These are phyloP conservation scores for Drosophila rhopaloa DNA, from an alignment of 1,140 invertebrate species.

Conservation along the genomic window DNA sequence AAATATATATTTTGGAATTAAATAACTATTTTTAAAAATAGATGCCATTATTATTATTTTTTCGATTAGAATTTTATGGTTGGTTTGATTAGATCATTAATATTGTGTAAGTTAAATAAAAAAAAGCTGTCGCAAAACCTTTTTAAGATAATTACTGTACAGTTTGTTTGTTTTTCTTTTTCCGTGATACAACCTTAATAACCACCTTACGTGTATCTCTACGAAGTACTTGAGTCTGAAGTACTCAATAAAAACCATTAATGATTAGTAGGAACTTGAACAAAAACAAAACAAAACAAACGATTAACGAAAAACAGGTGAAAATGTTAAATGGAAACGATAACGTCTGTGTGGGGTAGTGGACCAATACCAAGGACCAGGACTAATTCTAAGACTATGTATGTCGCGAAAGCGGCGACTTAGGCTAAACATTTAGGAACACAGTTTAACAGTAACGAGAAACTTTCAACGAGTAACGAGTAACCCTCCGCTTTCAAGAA, in stretches of 20 bases:
- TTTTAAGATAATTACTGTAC: neutral
- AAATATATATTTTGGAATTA: too few relatives aligned
- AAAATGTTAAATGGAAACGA: conserved; percentile 40
- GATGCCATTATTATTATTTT: too few relatives aligned
- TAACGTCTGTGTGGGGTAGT: conserved; percentile 31
- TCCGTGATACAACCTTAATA: conserved; percentile 6
- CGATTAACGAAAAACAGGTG: conserved; percentile 28
- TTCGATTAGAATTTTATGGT: too few relatives aligned
- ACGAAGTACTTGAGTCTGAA: conserved; percentile 4
- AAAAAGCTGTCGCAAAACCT: neutral
- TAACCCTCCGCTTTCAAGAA: conserved; percentile 11
- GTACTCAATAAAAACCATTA: conserved; percentile 2
- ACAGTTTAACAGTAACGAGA: conserved; percentile 16
- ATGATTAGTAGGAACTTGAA: conserved; percentile 58
- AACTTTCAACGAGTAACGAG: conserved; percentile 36
- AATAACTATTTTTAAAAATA: too few relatives aligned
- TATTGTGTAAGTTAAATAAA: neutral
- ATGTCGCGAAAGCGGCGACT: conserved; percentile 22
- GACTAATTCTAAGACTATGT: conserved; percentile 26
- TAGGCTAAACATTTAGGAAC: conserved; percentile 30
- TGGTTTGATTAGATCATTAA: neutral
- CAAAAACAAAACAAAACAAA: conserved; percentile 28
- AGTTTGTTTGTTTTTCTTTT: neutral
- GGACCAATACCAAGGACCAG: conserved; percentile 45
- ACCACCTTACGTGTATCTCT: conserved; percentile 14